Evolutionary conservation across 2,888 invertebrate genomes (phyloP), one percentile per base, ranked within the genome.

Genomic region (Unio delphinus): DNA sequence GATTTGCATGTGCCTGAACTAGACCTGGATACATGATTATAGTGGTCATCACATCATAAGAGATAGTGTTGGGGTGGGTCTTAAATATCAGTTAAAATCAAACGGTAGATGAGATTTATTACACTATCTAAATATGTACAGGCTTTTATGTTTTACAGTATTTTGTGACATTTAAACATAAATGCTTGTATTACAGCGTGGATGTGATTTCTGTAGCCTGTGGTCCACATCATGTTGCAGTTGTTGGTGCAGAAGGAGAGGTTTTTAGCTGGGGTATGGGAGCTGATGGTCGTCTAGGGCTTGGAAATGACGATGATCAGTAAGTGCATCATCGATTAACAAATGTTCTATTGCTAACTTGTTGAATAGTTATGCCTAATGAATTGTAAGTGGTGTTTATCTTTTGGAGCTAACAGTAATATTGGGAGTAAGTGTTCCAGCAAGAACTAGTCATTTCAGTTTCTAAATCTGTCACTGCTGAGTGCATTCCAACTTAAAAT

Each of bases 191-290:
- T 83, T 79, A 90, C 74, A 92, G 93, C 81, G 92, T 93, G 58
- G 92, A 93, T 83, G 92, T 94, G 11, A 90, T 91, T 20, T 91
- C 92, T 72, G 89, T 94, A 54, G 90, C 92, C 54, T 93, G 93
- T 79, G 94, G 94, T 1, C 87, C 91, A 26, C 91, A 92, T 74
- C 94, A 95, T 88, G 93, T 93, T 1, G 91, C 93, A 6, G 94
- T 93, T 0, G 89, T 94, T 26, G 92, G 92, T 34, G 90, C 91
- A 28, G 92, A 93, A 74, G 93, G 93, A 0, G 91, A 92, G 64
- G 91, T 94, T 23, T 94, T 92, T 82, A 91, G 93, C 18, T 95
- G 94, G 94, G 94, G 93, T 3, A 90, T 91, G 58, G 93, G 93
- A 15, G 82, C 80, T 55, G 89, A 91, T 77, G 94, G 94, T 0